phyloP scores from a whole-genome alignment of 2,113 vertebrate genomes.

The Prietella phreatophila region DNA sequence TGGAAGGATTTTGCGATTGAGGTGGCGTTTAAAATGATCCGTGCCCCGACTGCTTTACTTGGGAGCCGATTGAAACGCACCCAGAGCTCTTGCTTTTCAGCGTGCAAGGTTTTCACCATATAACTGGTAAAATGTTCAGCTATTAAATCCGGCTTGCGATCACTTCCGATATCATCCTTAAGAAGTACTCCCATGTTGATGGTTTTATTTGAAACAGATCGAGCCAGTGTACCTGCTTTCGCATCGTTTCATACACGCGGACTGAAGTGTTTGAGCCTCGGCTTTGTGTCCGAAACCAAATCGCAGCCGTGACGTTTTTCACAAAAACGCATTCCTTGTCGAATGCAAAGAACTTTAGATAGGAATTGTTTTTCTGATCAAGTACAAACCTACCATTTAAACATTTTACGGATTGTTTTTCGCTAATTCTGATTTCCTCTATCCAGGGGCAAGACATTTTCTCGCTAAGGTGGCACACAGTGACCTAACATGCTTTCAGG shows the following conservation, averaged over 20 bases:
- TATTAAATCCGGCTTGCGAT: too few species aligned
- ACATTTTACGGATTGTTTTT: not conserved
- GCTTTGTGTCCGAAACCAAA: not conserved
- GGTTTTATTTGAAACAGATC: not conserved
- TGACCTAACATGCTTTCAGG: constrained; percentile 21
- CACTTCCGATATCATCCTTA: too few species aligned
- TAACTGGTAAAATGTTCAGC: too few species aligned
- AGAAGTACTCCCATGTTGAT: not conserved
- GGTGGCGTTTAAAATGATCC: too few species aligned
- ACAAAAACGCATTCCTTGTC: not conserved
- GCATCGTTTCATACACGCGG: not conserved
- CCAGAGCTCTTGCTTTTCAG: too few species aligned
- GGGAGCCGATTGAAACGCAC: too few species aligned
- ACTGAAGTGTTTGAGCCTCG: not conserved
- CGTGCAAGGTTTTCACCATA: too few species aligned
- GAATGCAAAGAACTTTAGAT: not conserved
- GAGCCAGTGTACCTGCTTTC: not conserved
- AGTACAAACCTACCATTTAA: not conserved
- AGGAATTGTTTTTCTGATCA: not conserved
- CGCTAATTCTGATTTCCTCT: constrained; percentile 47
- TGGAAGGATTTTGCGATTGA: too few species aligned
- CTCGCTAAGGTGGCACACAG: constrained; percentile 75
- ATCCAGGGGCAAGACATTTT: constrained; percentile 92
- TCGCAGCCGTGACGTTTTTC: not conserved
- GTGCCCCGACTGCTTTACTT: too few species aligned